Base-by-base conservation (phyloP, 2,888 invertebrate species). In the Spodoptera exigua region DNA sequence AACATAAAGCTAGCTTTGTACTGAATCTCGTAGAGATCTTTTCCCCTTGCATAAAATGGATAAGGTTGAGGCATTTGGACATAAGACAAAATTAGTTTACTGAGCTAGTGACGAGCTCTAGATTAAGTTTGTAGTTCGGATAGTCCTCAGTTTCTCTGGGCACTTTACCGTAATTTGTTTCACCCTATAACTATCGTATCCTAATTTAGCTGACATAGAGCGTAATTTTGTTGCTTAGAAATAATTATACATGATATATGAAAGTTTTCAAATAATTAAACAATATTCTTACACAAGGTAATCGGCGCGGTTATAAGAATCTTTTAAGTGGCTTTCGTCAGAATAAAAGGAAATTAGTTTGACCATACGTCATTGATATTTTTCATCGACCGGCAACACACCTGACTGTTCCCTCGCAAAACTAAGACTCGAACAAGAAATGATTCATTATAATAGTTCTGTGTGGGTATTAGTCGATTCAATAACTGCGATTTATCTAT, bases 371-470 rank as follows among this genome's bases (percentile, higher is more conserved):
- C 67, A 52, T 62, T 45, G 53, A 62, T 61, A 59, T 58, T 27
- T 18, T 34, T 34, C 44, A 74, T 74, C 73, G 73, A 74, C 61
- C 61, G 60, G 34, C 34, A 59, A 17, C 45, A 61, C 54, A 63
- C 43, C 62, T 74, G 75, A 17, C 58, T 44, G 16, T 67, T 74
- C 67, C 61, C 75, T 58, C 53, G 58, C 65, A 13, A 62, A 56
- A 51, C 57, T 52, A 49, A 44, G 34, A 47, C 35, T 21, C 17
- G 7, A 49, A 43, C 34, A 61, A 48, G 45, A 56, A 45, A 55
- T 11, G 27, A 47, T 13, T 39, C 1, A 11, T 37, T 53, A 40
- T 69, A 27, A 40, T 69, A 27, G 36, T 55, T 58, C 35, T 49
- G 57, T 64, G 71, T 46, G 40, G 37, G 9, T 27, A 57, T 64